Percentiles rank a stretch among this genome's conserved stretches.
These are phyloP conservation scores for Geodia barretti DNA, from an alignment of 37 sponge, comb jelly and placozoan species.

Conservation along the genomic window DNA sequence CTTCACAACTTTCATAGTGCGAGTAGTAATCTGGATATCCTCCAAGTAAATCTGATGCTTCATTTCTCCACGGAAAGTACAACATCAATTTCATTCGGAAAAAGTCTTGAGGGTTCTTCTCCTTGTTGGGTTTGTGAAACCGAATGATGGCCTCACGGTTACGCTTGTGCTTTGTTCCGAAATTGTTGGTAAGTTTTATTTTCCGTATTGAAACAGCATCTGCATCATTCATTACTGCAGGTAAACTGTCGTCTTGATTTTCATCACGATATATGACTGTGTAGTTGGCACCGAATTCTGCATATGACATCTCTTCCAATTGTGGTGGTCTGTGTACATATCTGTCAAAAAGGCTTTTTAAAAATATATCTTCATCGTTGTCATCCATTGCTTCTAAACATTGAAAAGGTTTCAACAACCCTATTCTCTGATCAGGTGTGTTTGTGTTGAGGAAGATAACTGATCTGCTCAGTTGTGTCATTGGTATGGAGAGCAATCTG, in stretches of 20 bases:
- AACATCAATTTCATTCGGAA: slow-evolving; percentile 19
- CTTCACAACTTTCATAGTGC: not conserved
- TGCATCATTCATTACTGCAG: not conserved
- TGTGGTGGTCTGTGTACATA: slow-evolving; percentile 39
- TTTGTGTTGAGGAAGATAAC: slow-evolving; percentile 22
- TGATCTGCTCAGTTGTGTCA: slow-evolving; percentile 12
- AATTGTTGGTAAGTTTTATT: slow-evolving; percentile 5
- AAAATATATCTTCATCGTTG: slow-evolving; percentile 24
- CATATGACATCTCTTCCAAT: slow-evolving; percentile 15
- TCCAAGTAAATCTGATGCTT: slow-evolving; percentile 17
- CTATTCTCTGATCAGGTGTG: not conserved
- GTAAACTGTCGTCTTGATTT: slow-evolving; percentile 1
- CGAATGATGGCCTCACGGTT: slow-evolving; percentile 11
- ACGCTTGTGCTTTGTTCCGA: slow-evolving; percentile 15
- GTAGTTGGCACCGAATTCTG: slow-evolving; percentile 32
- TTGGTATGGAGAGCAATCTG: slow-evolving; percentile 19
- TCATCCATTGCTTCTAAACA: slow-evolving; percentile 2
- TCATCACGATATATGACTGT: not conserved
- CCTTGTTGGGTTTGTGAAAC: slow-evolving; percentile 8
- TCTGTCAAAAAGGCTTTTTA: slow-evolving; percentile 19
- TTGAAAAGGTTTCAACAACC: slow-evolving; percentile 3
- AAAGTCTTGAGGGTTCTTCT: slow-evolving; percentile 2
- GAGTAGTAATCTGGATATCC: not conserved
- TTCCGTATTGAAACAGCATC: not conserved
- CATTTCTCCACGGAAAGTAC: slow-evolving; percentile 25